Base-by-base conservation (phyloP, 1,140 invertebrate genomes). In the Battus philenor region DNA sequence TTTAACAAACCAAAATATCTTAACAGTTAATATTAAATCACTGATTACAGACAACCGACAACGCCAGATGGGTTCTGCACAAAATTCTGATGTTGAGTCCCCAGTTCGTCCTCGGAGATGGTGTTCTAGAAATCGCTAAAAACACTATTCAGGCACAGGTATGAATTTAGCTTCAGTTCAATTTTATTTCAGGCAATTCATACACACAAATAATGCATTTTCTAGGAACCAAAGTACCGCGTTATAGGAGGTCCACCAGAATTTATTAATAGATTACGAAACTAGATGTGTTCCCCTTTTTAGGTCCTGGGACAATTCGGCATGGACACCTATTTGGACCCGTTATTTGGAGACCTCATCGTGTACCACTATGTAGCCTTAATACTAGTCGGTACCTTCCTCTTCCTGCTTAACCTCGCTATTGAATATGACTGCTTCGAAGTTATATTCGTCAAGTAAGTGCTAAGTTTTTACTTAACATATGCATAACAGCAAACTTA, bases 291-390 rank as follows among this genome's bases (percentile, higher is more conserved):
- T 31, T 9, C 39, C 43, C 9, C 10, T 32, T 45, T 41, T 27
- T 50, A 85, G 84, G 83, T 91, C 11, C 71, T 91, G 2, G 62
- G 59, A 3, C 87, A 89, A 32, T 92, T 91, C 57, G 88, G 90
- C 30, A 90, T 91, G 83, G 87, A 92, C 54, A 91, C 90, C 1
- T 91, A 91, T 59, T 84, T 86, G 38, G 88, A 89, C 41, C 90
- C 91, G 0, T 55, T 91, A 9, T 54, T 64, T 6, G 89, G 87
- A 60, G 69, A 87, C 20, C 81, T 92, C 7, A 48, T 91, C 4
- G 72, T 74, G 11, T 80, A 79, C 0, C 90, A 91, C 70, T 90
- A 83, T 46, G 41, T 78, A 0, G 83, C 86, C 0, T 62, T 91
- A 1, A 50, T 83, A 0, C 2, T 86, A 10, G 77, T 90, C 2